Base-by-base conservation (phyloP, 2,113 vertebrate species). In the Odocoileus virginianus region DNA sequence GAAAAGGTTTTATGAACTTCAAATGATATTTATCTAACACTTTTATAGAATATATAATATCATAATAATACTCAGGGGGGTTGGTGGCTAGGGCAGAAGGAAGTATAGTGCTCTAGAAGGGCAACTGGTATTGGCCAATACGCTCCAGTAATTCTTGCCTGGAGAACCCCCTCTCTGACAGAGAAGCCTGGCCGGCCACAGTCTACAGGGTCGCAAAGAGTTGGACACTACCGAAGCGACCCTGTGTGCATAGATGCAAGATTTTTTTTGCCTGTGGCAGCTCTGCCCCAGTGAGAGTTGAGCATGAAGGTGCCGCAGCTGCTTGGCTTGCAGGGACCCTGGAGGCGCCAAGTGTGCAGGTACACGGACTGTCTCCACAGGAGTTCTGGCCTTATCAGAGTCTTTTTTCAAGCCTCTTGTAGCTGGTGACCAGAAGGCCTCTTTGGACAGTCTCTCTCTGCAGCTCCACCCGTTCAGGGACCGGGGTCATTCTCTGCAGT, bases 1-100 rank as follows among this genome's bases (percentile, higher is more conserved):
- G 10, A 36, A 89, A 91, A 74, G 13, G 8, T 74, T 93, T 96
- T 89, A 79, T 78, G 50, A 87, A 40, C 7, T 86, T 95, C n/a
- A 91, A 87, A 45, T 85, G 27, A 33, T 61, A 74, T 89, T 86
- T 87, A 95, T 50, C 19, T 64, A 47, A 58, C 11, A 47, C 30
- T 45, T 27, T 43, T 36, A 76, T 79, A 64, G 8, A 88, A 33
- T 33, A 67, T 79, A 28, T 94, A 6, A 76, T 55, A 76, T 61
- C 52, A 78, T 33, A 89, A 95, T 82, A 17, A 94, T n/a, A 67
- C 8, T 67, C 61, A 64, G 61, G 33, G 61, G 0, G 0, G n/a
- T 67, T n/a, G 7, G 61, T 16, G 0, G 61, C 61, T n/a, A 67
- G 16, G 33, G 61, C 61, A 67, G 61, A n/a, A 67, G 33, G 61